Evolutionary conservation across 1,140 invertebrate genomes (phyloP).

Genomic region (Drosophila lowei): DNA sequence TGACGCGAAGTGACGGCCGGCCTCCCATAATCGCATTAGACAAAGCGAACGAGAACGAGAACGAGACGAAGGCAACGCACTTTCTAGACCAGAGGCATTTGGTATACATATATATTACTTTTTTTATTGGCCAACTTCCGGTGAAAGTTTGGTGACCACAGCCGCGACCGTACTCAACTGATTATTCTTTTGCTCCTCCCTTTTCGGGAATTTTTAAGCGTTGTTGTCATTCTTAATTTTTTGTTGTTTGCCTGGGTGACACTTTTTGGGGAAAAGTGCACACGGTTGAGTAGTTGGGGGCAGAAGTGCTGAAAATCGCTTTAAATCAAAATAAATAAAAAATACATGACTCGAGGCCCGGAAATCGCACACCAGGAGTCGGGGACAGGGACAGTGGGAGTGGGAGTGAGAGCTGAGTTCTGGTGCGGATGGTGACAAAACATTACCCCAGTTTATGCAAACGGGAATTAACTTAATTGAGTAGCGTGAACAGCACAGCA

Average conservation of each 20-base stretch:
- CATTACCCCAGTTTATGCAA: conserved; percentile 48
- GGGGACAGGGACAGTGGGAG: too few species aligned
- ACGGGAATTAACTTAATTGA: conserved; percentile 78
- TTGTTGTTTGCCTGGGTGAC: conserved; percentile 43
- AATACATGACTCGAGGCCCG: conserved; percentile 49
- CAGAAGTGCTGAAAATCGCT: conserved; percentile 60
- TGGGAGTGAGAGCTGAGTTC: background rate
- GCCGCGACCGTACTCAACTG: conserved; percentile 34
- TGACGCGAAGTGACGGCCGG: too few species aligned
- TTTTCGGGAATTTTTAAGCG: conserved; percentile 12
- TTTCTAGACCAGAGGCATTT: conserved; percentile 40
- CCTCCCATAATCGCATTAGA: conserved; percentile 68
- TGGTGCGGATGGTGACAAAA: background rate
- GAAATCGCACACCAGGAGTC: conserved; percentile 30
- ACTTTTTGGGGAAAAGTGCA: conserved; percentile 62
- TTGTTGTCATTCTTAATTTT: conserved; percentile 19
- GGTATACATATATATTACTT: conserved; percentile 6
- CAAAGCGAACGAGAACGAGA: conserved; percentile 23
- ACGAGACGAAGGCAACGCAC: conserved; percentile 13
- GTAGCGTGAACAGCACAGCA: conserved; percentile 44
- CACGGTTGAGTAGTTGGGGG: conserved; percentile 58
- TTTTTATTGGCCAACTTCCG: conserved; percentile 37
- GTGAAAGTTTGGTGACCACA: conserved; percentile 21
- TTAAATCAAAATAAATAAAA: conserved; percentile 73
- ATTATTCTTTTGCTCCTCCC: conserved; percentile 4